phyloP scores from a whole-genome alignment of 2,113 vertebrate genomes.

The Clarias gariepinus region DNA sequence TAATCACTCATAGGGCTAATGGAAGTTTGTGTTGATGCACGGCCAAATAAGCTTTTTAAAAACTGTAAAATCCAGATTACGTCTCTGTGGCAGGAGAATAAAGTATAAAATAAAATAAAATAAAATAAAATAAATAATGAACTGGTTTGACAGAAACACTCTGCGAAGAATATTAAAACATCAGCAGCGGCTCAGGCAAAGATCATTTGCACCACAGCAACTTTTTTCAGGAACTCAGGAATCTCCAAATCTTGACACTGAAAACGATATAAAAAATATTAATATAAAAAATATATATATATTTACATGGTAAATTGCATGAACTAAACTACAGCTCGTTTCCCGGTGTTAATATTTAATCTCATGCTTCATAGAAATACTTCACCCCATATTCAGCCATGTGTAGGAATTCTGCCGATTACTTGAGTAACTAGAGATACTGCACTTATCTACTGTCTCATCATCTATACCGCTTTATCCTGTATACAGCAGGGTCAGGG shows the following conservation, averaged over 20 bases:
- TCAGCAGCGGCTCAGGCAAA: background rate
- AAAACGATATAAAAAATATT: background rate
- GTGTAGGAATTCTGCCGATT: background rate
- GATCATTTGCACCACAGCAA: background rate
- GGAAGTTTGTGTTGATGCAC: constrained; percentile 42
- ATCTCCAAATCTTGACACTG: background rate
- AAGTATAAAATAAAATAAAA: background rate
- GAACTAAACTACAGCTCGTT: too few species aligned
- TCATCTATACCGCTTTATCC: too few species aligned
- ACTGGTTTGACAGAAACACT: background rate
- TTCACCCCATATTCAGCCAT: background rate
- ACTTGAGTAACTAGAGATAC: too few species aligned
- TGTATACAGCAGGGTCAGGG: too few species aligned
- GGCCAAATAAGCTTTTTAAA: constrained; percentile 40
- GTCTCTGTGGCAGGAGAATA: constrained; percentile 36
- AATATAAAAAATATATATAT: too few species aligned
- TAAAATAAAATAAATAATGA: background rate
- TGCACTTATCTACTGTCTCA: too few species aligned
- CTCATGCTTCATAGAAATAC: background rate
- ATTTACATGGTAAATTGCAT: too few species aligned
- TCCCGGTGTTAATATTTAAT: background rate
- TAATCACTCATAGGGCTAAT: background rate
- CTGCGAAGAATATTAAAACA: background rate
- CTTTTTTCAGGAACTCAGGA: background rate
- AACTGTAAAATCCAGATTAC: constrained; percentile 31